Percentiles rank a stretch among this genome's conserved stretches.
Conservation (phyloP, 1,140 invertebrate species). For the Eueides isabella region DNA sequence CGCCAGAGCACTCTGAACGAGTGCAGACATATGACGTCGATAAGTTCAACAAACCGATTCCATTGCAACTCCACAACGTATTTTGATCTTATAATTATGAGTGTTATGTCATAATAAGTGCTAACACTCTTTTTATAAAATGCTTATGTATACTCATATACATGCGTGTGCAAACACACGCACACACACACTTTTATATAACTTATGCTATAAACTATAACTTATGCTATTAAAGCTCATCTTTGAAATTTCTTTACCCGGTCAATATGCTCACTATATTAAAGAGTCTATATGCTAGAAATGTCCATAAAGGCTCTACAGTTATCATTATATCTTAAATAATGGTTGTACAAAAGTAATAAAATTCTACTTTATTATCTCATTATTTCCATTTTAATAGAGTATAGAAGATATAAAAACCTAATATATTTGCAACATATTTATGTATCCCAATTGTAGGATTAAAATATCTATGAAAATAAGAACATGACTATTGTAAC, state of each 20-base stretch:
- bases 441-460: conserved; percentile 13
- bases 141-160: neutral
- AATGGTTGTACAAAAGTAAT: conserved; percentile 18
- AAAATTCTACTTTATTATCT: conserved; percentile 1
- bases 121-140: neutral
- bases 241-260: neutral
- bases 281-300: conserved; percentile 3
- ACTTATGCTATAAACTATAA: neutral
- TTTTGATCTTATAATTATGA: neutral
- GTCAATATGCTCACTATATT: conserved; percentile 5
- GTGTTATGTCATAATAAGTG: conserved; percentile 6
- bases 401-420: conserved; percentile 16
- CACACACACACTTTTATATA: too few species aligned
- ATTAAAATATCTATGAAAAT: conserved; percentile 16
- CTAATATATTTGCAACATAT: neutral
- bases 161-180: neutral
- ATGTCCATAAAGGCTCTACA: conserved; percentile 18
- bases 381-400: conserved; percentile 16
- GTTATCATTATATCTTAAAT: conserved; percentile 18
- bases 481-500: conserved; percentile 19
- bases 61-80: conserved; percentile 20
- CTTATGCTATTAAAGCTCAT: neutral
- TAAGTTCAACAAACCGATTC: conserved; percentile 67
- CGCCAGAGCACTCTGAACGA: conserved; percentile 45
- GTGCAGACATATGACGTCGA: conserved; percentile 60